Evolutionary conservation across 2,797 vertebrate species (phyloP).

Genomic region (Pipistrellus pygmaeus): DNA sequence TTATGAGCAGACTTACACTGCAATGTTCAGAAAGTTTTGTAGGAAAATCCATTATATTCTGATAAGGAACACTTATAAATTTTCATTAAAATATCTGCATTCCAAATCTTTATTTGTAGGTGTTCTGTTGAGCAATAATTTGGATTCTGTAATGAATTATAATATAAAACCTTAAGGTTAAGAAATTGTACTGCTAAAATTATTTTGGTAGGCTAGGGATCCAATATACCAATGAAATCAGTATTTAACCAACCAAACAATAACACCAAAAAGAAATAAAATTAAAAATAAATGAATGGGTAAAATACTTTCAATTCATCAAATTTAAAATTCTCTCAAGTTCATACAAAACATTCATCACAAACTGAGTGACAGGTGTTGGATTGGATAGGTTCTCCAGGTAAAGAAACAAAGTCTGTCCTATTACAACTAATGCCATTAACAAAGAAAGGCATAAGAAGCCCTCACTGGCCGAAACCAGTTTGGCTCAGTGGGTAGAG

Average conservation of each 20-base stretch:
- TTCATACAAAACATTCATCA: slow-evolving; percentile 33
- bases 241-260: slow-evolving; percentile 8
- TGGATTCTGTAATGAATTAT: background rate
- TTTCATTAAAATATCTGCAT: slow-evolving; percentile 31
- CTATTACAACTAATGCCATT: slow-evolving; percentile 56
- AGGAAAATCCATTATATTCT: slow-evolving; percentile 54
- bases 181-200: slow-evolving; percentile 52
- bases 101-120: slow-evolving; percentile 42
- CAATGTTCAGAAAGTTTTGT: slow-evolving; percentile 19
- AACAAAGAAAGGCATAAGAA: slow-evolving; percentile 43
- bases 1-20: slow-evolving; percentile 14
- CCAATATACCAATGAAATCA: slow-evolving; percentile 55
- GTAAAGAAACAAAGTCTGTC: slow-evolving; percentile 26
- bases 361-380: slow-evolving; percentile 40
- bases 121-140: slow-evolving; percentile 10
- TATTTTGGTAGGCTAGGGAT: slow-evolving; percentile 42
- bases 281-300: background rate
- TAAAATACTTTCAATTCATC: slow-evolving; percentile 45
- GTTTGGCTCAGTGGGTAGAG: no score
- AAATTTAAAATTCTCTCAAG: slow-evolving; percentile 56
- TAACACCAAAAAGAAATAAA: background rate
- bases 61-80: slow-evolving; percentile 51
- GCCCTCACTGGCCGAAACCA: no score
- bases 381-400: background rate
- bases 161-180: slow-evolving; percentile 48